phyloP scores from a whole-genome alignment of 2,888 invertebrate genomes.

The Nomada lathburiana region DNA sequence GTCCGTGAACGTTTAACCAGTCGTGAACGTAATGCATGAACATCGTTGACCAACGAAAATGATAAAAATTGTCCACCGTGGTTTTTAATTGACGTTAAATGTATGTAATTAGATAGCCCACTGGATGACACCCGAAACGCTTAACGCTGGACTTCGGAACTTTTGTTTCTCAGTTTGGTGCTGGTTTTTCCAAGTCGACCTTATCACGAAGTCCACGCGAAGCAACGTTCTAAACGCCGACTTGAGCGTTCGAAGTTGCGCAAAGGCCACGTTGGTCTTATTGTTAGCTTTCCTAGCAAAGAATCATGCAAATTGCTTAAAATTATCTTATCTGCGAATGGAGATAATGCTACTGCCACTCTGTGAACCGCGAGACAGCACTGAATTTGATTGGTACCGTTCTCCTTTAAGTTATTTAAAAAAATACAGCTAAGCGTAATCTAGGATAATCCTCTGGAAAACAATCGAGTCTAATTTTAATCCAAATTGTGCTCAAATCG shows the following conservation, averaged over 20 bases:
- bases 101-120: too few species aligned
- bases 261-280: slow-evolving; percentile 33
- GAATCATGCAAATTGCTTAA: slow-evolving; percentile 27
- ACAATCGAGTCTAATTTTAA: too few species aligned
- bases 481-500: too few species aligned
- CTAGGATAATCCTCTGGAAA: too few species aligned
- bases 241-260: slow-evolving; percentile 40
- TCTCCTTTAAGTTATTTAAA: background rate
- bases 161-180: slow-evolving; percentile 11
- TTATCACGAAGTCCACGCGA: slow-evolving; percentile 39
- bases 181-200: slow-evolving; percentile 44
- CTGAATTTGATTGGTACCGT: background rate
- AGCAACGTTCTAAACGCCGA: slow-evolving; percentile 14
- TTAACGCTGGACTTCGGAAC: slow-evolving; percentile 19
- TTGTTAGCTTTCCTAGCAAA: background rate
- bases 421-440: too few species aligned
- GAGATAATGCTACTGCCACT: too few species aligned
- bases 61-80: background rate
- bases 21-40: background rate
- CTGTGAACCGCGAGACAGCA: too few species aligned
- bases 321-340: slow-evolving; percentile 21
- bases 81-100: slow-evolving; percentile 14
- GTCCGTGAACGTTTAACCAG: slow-evolving; percentile 3
- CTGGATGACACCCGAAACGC: too few species aligned
- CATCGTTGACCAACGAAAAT: background rate